A percentile compares a stretch with the other conserved stretches of the same genome.
phyloP scores from a whole-genome alignment of 2,113 vertebrate genomes.

The Ochotona curzoniae region DNA sequence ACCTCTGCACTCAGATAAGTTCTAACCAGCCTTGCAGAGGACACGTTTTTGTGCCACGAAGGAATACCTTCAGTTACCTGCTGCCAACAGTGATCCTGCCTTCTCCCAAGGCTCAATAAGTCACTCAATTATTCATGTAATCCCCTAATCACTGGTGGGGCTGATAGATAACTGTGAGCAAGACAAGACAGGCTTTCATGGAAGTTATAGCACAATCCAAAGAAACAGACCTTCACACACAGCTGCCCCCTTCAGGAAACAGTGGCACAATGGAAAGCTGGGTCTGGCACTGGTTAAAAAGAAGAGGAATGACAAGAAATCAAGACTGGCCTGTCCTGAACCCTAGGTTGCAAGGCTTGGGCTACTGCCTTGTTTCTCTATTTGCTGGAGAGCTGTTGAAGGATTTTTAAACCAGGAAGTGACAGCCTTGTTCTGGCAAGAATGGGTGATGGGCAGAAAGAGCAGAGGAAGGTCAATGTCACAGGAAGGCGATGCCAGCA shows the following conservation, averaged over 20 bases:
- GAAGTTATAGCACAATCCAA: not conserved
- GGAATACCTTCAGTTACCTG: not conserved
- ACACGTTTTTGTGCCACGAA: not conserved
- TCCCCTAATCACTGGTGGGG: not conserved
- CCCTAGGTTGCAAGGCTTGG: not conserved
- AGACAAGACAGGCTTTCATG: not conserved
- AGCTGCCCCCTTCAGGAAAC: not conserved
- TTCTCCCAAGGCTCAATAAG: not conserved
- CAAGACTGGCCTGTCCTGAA: not conserved
- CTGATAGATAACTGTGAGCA: not conserved
- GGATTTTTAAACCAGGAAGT: not conserved
- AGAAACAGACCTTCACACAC: not conserved
- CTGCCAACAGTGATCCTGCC: not conserved
- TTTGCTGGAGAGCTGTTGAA: not conserved
- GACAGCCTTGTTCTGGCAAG: not conserved
- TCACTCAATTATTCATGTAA: not conserved
- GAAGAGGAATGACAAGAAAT: not conserved
- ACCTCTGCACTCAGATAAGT: not conserved
- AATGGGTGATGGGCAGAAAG: not conserved
- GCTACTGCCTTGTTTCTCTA: not conserved
- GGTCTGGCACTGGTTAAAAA: not conserved
- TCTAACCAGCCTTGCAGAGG: constrained; percentile 8
- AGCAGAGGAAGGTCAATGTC: not conserved
- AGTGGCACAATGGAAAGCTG: not conserved
- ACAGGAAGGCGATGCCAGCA: not conserved